Percentiles rank a stretch among this genome's conserved stretches.
Conservation (phyloP, 1,140 invertebrate species). For the Penaeus japonicus region DNA sequence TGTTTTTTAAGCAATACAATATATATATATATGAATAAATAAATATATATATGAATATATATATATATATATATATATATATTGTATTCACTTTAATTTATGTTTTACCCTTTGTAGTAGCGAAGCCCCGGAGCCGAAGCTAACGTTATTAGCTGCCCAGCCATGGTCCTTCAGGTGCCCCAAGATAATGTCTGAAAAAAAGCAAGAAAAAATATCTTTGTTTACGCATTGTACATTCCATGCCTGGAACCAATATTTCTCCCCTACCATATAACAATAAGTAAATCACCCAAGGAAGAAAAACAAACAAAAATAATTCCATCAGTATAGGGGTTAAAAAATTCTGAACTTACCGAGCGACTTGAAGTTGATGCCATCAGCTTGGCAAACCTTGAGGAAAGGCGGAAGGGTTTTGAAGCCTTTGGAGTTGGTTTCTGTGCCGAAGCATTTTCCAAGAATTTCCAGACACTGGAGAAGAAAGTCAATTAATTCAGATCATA, state of each 20-base stretch:
- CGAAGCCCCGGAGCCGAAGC: slow-evolving; percentile 68
- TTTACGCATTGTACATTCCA: too few relatives aligned
- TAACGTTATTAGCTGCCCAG: slow-evolving; percentile 67
- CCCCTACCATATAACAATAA: too few relatives aligned
- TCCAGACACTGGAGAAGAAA: slow-evolving; percentile 61
- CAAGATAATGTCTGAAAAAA: slow-evolving; percentile 46
- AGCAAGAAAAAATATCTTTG: too few relatives aligned
- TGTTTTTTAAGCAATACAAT: too few relatives aligned
- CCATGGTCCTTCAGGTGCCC: slow-evolving; percentile 59
- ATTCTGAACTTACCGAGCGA: slow-evolving; percentile 59
- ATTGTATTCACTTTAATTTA: too few relatives aligned
- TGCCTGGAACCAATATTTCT: too few relatives aligned
- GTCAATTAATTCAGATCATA: not conserved
- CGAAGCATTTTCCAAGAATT: slow-evolving; percentile 65
- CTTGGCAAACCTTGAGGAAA: slow-evolving; percentile 67
- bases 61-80: not conserved
- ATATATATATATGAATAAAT: not conserved
- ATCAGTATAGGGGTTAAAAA: not conserved
- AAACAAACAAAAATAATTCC: too few relatives aligned
- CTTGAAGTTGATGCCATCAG: slow-evolving; percentile 67
- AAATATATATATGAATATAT: not conserved
- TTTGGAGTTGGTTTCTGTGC: slow-evolving; percentile 63
- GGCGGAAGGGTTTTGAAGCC: slow-evolving; percentile 66
- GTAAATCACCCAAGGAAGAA: too few relatives aligned
- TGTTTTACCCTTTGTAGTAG: slow-evolving; percentile 64